Base-by-base conservation (phyloP, 2,888 invertebrate genomes). In the Thymelicus sylvestris region DNA sequence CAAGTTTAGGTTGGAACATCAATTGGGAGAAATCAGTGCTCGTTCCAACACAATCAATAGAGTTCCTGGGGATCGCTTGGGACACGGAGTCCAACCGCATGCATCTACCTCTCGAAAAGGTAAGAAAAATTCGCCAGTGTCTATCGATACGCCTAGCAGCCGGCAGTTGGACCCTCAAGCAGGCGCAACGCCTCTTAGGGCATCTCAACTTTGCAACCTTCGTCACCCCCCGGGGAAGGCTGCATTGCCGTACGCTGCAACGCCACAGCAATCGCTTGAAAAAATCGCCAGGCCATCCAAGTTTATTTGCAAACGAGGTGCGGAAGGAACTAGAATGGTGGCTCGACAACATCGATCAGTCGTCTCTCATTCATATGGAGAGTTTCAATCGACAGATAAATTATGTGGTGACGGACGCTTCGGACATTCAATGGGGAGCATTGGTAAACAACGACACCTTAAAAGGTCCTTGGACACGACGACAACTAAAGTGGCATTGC, bases 201-300 rank as follows among this genome's bases (percentile, higher is more conserved):
- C 39, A 50, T 61, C 74, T 77, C 68, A 75, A 75, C 65, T 74
- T 74, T 71, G 74, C 74, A 24, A 74, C 71, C 66, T 76, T 76
- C 73, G 65, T 74, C 72, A 74, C 72, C 67, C 71, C 31, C 44
- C 73, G 70, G 71, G 74, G 74, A 73, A 71, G 65, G 68, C 68
- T 74, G 66, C 74, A 74, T 67, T 76, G 73, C 64, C 72, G 76
- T 2, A 50, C 48, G 15, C 63, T 76, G 57, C 71, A 74, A 55
- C 63, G 55, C 12, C 52, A 71, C 62, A 67, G 55, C 66, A 63
- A 63, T 60, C 24, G 15, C 19, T n/a, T 13, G 24, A 38, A 31
- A 66, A 68, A 39, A 38, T 44, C 57, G 24, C 44, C 41, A 47
- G 24, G 24, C 24, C 24, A 24, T 24, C 64, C 2, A 10, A 15